phyloP scores from a whole-genome alignment of 2,113 vertebrate species.

The Thryonomys swinderianus region DNA sequence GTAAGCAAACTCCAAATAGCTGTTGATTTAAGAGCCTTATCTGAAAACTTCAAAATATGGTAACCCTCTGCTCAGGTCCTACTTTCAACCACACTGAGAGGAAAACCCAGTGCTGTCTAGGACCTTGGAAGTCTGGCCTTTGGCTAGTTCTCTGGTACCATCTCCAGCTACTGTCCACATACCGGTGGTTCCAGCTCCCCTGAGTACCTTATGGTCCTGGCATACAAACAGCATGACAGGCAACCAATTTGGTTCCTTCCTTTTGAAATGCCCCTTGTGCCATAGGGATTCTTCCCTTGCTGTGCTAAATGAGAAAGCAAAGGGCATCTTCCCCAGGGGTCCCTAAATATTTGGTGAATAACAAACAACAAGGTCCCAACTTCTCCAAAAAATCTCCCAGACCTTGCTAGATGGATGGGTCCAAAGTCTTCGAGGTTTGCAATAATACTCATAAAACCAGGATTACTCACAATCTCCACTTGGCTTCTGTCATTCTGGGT shows the following conservation, averaged over 20 bases:
- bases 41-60: background rate
- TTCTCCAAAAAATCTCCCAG: background rate
- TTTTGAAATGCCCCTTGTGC: background rate
- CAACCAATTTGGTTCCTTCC: background rate
- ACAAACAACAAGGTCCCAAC: background rate
- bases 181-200: background rate
- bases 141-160: background rate
- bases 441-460: background rate
- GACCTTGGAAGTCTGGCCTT: background rate
- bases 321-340: fast-evolving
- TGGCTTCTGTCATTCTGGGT: too few relatives aligned
- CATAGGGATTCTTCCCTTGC: background rate
- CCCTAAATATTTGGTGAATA: background rate
- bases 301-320: background rate
- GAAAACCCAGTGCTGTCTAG: background rate
- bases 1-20: background rate
- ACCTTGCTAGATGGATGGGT: background rate
- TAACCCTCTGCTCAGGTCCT: background rate
- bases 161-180: fast-evolving
- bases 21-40: background rate
- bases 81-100: background rate
- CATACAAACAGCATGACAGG: background rate
- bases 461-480: background rate
- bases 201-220: background rate
- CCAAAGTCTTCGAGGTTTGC: background rate